Conservation (phyloP, 92 coral and sea anemone species). For the Chrysogorgia sp. region DNA sequence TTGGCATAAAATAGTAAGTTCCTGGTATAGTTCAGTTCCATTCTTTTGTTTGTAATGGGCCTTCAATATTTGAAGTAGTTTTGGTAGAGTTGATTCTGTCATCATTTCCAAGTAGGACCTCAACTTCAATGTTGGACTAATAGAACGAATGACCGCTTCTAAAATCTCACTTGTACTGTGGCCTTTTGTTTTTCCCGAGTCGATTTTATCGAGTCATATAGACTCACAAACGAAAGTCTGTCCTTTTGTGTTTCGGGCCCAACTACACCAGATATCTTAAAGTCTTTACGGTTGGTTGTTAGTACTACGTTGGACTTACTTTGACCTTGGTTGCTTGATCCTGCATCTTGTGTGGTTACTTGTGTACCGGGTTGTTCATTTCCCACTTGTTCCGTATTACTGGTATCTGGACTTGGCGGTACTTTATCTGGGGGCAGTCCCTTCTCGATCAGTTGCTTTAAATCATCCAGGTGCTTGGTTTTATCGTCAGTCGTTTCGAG, state of each 20-base stretch:
- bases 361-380: neutral
- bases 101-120: slow-evolving; percentile 58
- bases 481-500: neutral
- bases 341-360: neutral
- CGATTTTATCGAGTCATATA: slow-evolving; percentile 57
- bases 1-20: slow-evolving; percentile 51
- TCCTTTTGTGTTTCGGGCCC: slow-evolving; percentile 53
- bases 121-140: slow-evolving; percentile 54
- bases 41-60: slow-evolving; percentile 57
- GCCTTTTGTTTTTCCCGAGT: slow-evolving; percentile 51
- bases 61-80: slow-evolving; percentile 50
- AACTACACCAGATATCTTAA: slow-evolving; percentile 31
- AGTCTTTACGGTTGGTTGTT: slow-evolving; percentile 16
- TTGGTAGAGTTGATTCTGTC: slow-evolving; percentile 47
- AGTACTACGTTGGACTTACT: neutral
- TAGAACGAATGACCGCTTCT: slow-evolving; percentile 61
- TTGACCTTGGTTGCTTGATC: neutral
- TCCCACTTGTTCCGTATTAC: neutral
- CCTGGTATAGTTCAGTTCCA: slow-evolving; percentile 53
- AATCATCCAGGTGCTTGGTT: neutral
- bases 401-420: neutral
- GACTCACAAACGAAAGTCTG: slow-evolving; percentile 50
- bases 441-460: neutral
- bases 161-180: slow-evolving; percentile 56
- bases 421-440: slow-evolving; percentile 5